Evolutionary conservation across 2,797 vertebrate species (phyloP), one percentile per base, ranked within the genome.

Genomic region (Hoplostethus mediterraneus): DNA sequence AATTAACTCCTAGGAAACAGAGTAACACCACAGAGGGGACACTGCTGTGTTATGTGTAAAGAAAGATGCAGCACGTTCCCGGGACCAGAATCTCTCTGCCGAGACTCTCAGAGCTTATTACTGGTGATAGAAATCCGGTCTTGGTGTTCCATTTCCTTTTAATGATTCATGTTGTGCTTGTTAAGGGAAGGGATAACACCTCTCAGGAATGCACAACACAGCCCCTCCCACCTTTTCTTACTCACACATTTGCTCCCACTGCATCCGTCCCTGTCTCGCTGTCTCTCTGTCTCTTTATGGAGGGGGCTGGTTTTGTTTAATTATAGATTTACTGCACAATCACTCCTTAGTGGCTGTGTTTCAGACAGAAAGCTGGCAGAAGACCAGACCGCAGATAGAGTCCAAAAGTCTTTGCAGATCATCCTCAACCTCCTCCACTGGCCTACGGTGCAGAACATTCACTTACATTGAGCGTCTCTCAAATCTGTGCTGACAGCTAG

Each of bases 61-160:
- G 82, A 82, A 77, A 77, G 75, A 86, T 84, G 73, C 77, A 67
- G 62, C 66, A 31, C 69, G 71, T 89, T 77, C 69, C 30, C 44
- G 61, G 71, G 79, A 83, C 66, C 71, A 36, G 31, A 73, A 73
- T 82, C 77, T 77, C 80, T 64, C 75, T 55, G 76, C 62, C 0
- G 81, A 85, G 84, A 77, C 79, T 90, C 85, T 88, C 81, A 13
- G 54, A 86, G 86, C 87, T 92, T 88, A 90, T 92, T 91, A 90
- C 57, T 48, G 63, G 49, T 83, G 82, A 89, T 85, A 77, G 71
- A 83, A 86, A 87, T 72, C 67, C 73, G 68, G 72, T 58, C 70
- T 75, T 49, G 6, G 70, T 89, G 72, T 81, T 87, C 81, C 75
- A 71, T 87, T 80, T 72, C 66, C 44, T 86, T 84, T 84, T 90